phyloP scores from a whole-genome alignment of 2,797 vertebrate species.

The Sebastes variabilis region DNA sequence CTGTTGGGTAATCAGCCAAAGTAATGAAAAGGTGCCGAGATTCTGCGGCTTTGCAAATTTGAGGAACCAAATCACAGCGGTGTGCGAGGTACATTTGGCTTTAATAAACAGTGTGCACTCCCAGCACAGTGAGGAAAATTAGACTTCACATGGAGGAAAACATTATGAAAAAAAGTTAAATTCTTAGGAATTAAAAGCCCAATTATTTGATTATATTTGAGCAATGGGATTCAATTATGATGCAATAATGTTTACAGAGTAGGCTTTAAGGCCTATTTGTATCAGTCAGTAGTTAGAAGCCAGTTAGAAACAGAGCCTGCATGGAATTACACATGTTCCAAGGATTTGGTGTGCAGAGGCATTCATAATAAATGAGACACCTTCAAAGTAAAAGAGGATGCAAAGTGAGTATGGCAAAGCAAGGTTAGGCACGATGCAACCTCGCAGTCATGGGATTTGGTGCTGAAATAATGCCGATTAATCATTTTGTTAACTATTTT shows the following conservation, averaged over 20 bases:
- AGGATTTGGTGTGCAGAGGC: slow-evolving; percentile 16
- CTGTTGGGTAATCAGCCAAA: slow-evolving; percentile 55
- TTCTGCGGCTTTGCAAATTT: slow-evolving; percentile 24
- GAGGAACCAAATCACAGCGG: slow-evolving; percentile 11
- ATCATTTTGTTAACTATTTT: not conserved
- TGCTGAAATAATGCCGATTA: not conserved
- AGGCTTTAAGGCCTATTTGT: slow-evolving; percentile 31
- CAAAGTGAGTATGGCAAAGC: not conserved
- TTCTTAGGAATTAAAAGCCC: not conserved
- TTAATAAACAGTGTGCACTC: not conserved
- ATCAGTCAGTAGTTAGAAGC: slow-evolving; percentile 21
- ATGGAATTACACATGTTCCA: not conserved
- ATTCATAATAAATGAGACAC: slow-evolving; percentile 2
- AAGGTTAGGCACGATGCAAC: no score
- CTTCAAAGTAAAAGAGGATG: slow-evolving; percentile 1
- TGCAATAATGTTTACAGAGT: not conserved
- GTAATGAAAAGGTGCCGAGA: slow-evolving; percentile 43
- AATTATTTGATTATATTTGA: not conserved
- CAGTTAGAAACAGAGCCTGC: not conserved
- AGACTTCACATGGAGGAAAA: not conserved
- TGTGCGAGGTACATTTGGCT: not conserved
- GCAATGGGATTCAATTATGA: slow-evolving; percentile 8
- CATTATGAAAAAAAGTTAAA: not conserved
- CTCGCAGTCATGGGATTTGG: not conserved
- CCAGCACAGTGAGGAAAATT: not conserved